Evolutionary conservation across 2,797 vertebrate genomes (phyloP), one percentile per base, ranked within the genome.

Genomic region (Intellagama lesueurii): DNA sequence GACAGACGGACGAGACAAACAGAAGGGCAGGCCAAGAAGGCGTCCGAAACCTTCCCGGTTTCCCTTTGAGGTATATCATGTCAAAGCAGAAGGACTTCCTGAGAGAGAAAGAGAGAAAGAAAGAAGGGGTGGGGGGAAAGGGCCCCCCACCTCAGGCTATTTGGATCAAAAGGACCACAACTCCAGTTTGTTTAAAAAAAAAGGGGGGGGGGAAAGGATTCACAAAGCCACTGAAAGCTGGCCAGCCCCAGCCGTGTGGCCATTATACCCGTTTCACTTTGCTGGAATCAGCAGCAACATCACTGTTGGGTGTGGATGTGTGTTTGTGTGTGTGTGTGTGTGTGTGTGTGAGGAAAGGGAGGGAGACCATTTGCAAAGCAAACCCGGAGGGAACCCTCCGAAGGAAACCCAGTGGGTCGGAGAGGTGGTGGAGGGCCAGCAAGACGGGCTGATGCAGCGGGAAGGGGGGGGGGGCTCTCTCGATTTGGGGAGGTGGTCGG

Each of bases 201-300:
- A 2, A 32, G 9, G 9, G 11, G 7, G 22, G 3, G 44, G 77
- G 77, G 28, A 1, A 40, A 70, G 14, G 11, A 83, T 44, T 85
- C 52, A 90, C 4, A 89, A 78, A 91, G 94, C 88, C 91, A 91
- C 49, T 1, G 0, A 75, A 80, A 94, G 93, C 94, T 60, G 87
- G 93, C 91, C 88, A 94, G 89, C 95, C 92, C 91, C 94, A 92
- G 95, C 94, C 91, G n/a, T 2, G 94, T 93, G 93, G 94, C 89
- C 30, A 60, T 87, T 95, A 11, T 96, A 96, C 96, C 94, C 97
- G 96, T 86, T 86, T 96, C 92, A 90, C 92, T 95, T 94, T 91
- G 94, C 80, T 44, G 89, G 86, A 85, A 83, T 26, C 87, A 77
- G 91, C 94, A 92, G 91, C 91, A 52, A 69, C 66, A 89, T 91